These are phyloP conservation scores for Bradypodion pumilum DNA, from an alignment of 2,797 vertebrate species.

Conservation along the genomic window DNA sequence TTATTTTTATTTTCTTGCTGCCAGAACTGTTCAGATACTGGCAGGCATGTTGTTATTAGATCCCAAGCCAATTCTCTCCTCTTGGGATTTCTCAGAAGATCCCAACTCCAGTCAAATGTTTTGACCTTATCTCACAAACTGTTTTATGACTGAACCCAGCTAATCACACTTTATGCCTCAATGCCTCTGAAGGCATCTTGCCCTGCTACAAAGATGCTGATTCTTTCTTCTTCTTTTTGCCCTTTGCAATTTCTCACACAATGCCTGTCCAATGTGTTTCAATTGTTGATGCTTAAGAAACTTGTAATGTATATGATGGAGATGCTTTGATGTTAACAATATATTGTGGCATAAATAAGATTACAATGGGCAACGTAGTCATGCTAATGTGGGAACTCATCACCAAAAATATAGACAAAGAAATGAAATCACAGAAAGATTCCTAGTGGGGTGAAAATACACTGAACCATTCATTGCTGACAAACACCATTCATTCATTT, in stretches of 20 bases:
- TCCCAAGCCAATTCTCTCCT: not conserved
- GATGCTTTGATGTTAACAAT: not conserved
- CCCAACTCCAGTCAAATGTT: slow-evolving; percentile 9
- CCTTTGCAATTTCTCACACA: not conserved
- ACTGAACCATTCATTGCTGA: not conserved
- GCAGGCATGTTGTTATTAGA: not conserved
- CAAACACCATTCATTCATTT: no score
- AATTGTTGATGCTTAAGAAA: not conserved
- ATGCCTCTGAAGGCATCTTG: slow-evolving; percentile 1
- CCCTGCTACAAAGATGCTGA: not conserved
- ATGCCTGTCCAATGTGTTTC: not conserved
- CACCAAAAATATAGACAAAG: not conserved
- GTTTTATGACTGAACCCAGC: not conserved
- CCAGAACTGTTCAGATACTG: not conserved
- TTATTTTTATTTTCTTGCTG: not conserved
- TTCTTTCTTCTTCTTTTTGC: not conserved
- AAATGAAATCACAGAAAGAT: not conserved
- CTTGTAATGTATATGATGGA: not conserved
- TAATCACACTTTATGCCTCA: slow-evolving; percentile 21
- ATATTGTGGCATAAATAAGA: not conserved
- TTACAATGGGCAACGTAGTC: no score
- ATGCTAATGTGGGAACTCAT: not conserved
- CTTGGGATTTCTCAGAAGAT: slow-evolving; percentile 1
- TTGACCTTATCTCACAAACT: slow-evolving; percentile 2
- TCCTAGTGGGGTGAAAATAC: not conserved